Conservation (phyloP, 2,888 invertebrate genomes). For the Cheilosia impressa region DNA sequence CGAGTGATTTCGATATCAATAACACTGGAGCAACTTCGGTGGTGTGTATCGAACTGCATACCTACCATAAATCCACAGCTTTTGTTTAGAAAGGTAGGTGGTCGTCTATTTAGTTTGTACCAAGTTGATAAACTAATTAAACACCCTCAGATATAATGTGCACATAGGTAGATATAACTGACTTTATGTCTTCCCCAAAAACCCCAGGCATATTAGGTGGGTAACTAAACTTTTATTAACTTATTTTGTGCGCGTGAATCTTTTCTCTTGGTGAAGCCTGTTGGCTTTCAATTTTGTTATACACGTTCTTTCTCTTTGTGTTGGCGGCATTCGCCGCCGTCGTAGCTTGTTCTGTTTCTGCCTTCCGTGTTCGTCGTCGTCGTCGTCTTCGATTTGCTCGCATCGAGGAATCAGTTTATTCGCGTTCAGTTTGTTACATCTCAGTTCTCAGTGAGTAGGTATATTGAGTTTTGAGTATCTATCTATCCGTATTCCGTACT, state of each 20-base stretch:
- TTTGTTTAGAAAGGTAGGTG: too few relatives aligned
- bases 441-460: conserved; percentile 12
- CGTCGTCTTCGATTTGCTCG: conserved; percentile 43
- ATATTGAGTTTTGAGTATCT: too few relatives aligned
- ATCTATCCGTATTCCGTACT: conserved; percentile 61
- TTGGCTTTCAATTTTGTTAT: conserved; percentile 35
- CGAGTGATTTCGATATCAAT: too few relatives aligned
- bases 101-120: too few relatives aligned
- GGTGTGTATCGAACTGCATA: too few relatives aligned
- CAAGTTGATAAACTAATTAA: too few relatives aligned
- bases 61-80: too few relatives aligned
- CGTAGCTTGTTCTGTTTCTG: background rate
- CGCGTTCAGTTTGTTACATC: conserved; percentile 52
- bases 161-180: background rate
- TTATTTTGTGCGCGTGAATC: conserved; percentile 51
- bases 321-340: conserved; percentile 44
- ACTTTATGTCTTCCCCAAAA: conserved; percentile 33
- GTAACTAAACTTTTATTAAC: conserved; percentile 36
- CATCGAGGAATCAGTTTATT: conserved; percentile 46
- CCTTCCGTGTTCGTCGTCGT: background rate
- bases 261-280: conserved; percentile 14
- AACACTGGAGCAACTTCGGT: too few relatives aligned
- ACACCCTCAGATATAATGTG: background rate
- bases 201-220: too few relatives aligned
- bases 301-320: conserved; percentile 40